These are phyloP conservation scores for Galeopterus variegatus DNA, from an alignment of 2,113 vertebrate genomes.

Conservation along the genomic window DNA sequence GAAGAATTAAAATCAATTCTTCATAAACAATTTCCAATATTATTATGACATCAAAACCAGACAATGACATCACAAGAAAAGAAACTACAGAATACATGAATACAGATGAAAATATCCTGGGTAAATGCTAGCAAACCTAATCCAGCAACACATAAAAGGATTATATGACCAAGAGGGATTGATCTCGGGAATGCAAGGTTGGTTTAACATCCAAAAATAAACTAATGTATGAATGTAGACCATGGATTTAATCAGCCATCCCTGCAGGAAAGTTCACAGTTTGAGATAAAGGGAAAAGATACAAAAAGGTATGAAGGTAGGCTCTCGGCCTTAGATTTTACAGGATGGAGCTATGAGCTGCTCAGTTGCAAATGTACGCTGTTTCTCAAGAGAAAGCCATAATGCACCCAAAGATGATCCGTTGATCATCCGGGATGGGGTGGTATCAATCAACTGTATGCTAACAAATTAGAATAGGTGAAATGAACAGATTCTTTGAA, in stretches of 20 bases:
- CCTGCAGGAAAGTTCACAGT: not conserved
- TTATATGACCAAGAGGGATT: not conserved
- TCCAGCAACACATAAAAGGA: not conserved
- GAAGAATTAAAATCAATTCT: not conserved
- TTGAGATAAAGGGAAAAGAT: not conserved
- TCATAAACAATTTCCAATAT: not conserved
- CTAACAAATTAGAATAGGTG: not conserved
- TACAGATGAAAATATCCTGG: not conserved
- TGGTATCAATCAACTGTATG: too few relatives aligned
- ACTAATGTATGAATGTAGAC: not conserved
- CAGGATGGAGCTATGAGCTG: fast-evolving
- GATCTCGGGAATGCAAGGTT: not conserved
- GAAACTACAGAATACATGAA: too few relatives aligned
- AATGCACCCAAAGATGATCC: not conserved
- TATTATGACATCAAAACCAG: not conserved
- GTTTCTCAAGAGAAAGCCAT: not conserved
- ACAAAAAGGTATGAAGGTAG: too few relatives aligned
- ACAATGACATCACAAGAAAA: not conserved
- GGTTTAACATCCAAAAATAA: not conserved
- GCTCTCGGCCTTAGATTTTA: not conserved
- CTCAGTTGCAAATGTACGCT: too few relatives aligned
- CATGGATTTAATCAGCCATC: not conserved
- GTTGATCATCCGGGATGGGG: too few relatives aligned
- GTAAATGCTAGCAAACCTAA: not conserved
- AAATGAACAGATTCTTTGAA: not conserved